These are phyloP conservation scores for Cremastinae sp. DNA, from an alignment of 2,888 invertebrate genomes.

Conservation along the genomic window DNA sequence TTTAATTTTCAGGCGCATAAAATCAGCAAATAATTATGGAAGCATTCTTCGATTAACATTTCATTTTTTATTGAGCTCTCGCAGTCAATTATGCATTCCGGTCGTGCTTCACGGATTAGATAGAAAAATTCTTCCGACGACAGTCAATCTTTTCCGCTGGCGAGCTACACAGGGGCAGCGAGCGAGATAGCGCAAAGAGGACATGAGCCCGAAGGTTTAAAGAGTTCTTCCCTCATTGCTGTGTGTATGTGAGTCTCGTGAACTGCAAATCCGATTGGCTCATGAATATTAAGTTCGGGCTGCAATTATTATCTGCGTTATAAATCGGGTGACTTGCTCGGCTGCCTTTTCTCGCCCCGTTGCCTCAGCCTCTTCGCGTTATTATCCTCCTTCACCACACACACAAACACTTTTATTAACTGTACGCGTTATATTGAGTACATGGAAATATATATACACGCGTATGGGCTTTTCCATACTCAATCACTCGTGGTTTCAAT, in stretches of 20 bases:
- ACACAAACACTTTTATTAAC: slow-evolving; percentile 36
- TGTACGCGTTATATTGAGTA: slow-evolving; percentile 31
- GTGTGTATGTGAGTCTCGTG: slow-evolving; percentile 70
- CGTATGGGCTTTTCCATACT: slow-evolving; percentile 14
- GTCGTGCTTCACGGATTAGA: too few relatives aligned
- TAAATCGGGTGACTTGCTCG: slow-evolving; percentile 78
- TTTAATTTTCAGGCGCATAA: too few relatives aligned
- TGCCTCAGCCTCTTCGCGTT: slow-evolving; percentile 64
- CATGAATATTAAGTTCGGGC: slow-evolving; percentile 80
- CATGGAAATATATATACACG: slow-evolving; percentile 4
- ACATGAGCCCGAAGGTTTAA: slow-evolving; percentile 48
- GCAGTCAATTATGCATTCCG: too few relatives aligned
- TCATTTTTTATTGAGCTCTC: neutral
- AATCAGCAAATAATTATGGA: too few relatives aligned
- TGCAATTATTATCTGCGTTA: slow-evolving; percentile 81
- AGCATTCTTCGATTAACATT: too few relatives aligned
- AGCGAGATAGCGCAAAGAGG: slow-evolving; percentile 24
- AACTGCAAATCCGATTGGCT: slow-evolving; percentile 80
- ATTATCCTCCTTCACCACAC: slow-evolving; percentile 67
- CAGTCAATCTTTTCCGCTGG: slow-evolving; percentile 69
- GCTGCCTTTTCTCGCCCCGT: slow-evolving; percentile 67
- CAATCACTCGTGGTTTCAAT: neutral
- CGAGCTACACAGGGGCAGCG: slow-evolving; percentile 6
- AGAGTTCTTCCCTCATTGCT: slow-evolving; percentile 33
- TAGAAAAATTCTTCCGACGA: slow-evolving; percentile 48